Evolutionary conservation across 2,113 vertebrate species (phyloP).

Genomic region (Microtus montanus): DNA sequence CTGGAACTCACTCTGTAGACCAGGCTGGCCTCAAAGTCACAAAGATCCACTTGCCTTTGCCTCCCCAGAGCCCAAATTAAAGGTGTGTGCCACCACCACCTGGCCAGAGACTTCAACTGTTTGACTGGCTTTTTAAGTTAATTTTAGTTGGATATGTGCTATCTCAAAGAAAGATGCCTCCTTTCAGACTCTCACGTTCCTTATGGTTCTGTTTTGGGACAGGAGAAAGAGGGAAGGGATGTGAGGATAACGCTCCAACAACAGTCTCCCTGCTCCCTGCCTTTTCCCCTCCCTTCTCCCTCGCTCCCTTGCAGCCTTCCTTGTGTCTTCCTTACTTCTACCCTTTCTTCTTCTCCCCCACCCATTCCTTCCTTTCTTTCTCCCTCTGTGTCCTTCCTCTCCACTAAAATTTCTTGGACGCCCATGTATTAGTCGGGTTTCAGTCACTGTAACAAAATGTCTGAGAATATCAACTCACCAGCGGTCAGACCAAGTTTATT

Average conservation of each 20-base stretch:
- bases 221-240: conserved; percentile 24
- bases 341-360: not conserved
- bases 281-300: not conserved
- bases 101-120: not conserved
- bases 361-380: not conserved
- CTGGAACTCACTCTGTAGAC: not conserved
- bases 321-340: not conserved
- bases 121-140: conserved; percentile 45
- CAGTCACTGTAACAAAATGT: not conserved
- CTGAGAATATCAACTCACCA: not conserved
- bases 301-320: not conserved
- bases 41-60: too few relatives aligned
- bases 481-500: not conserved
- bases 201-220: conserved; percentile 33
- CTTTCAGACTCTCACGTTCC: not conserved
- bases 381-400: not conserved
- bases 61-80: not conserved
- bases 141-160: conserved; percentile 10
- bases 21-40: not conserved
- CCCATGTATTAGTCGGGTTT: not conserved
- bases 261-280: not conserved
- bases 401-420: conserved; percentile 15
- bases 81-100: not conserved
- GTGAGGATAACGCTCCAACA: not conserved
- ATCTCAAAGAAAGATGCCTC: conserved; percentile 15